These are phyloP conservation scores for Nestor notabilis DNA, from an alignment of 2,113 vertebrate species.

Conservation along the genomic window DNA sequence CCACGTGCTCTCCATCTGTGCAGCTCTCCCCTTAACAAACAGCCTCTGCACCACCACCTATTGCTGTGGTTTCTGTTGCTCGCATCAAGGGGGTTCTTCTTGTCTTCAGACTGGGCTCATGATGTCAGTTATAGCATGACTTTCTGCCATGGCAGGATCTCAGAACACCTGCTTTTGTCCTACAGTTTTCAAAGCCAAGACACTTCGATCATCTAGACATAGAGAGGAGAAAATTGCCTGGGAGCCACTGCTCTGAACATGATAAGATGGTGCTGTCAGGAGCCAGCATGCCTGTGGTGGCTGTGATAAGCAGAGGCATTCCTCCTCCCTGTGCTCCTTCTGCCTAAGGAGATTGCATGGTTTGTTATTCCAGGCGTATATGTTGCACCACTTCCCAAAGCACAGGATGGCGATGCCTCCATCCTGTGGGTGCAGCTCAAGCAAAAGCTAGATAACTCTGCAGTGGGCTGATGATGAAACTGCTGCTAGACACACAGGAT, in stretches of 20 bases:
- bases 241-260: fast-evolving
- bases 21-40: neutral
- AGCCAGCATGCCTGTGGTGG: neutral
- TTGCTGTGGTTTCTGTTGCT: neutral
- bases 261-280: neutral
- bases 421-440: fast-evolving
- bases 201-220: neutral
- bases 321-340: neutral
- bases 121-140: neutral
- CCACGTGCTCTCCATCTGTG: neutral
- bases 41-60: neutral
- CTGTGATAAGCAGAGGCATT: neutral
- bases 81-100: neutral
- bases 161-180: neutral
- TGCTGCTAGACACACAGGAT: fast-evolving
- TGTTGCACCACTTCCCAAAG: neutral
- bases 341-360: neutral
- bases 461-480: neutral
- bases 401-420: neutral
- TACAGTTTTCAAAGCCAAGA: neutral
- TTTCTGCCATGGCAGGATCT: neutral
- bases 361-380: neutral
- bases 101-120: neutral
- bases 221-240: neutral
- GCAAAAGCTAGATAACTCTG: neutral